These are phyloP conservation scores for Ceramica pisi DNA, from an alignment of 2,888 invertebrate species.

Conservation along the genomic window DNA sequence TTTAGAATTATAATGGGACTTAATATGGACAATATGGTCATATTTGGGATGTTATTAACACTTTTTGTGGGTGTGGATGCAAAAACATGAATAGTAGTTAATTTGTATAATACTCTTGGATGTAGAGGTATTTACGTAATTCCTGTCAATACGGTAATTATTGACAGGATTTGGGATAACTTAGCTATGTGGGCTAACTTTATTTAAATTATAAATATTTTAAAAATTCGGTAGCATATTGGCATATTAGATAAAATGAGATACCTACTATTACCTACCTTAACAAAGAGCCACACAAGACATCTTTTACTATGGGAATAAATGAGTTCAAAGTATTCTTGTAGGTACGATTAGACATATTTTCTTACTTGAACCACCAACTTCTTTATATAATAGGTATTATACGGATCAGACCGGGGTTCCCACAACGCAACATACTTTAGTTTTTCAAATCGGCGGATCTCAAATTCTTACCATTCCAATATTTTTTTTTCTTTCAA, in stretches of 20 bases:
- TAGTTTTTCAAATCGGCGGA: not conserved
- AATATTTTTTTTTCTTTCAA: too few relatives aligned
- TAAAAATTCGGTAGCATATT: not conserved
- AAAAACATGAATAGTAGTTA: not conserved
- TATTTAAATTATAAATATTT: too few relatives aligned
- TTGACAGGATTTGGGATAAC: too few relatives aligned
- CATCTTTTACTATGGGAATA: too few relatives aligned
- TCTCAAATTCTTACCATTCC: not conserved
- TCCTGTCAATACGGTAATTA: not conserved
- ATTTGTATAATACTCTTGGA: not conserved
- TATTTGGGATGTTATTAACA: constrained; percentile 30
- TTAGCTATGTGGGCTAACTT: not conserved
- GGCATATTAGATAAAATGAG: too few relatives aligned
- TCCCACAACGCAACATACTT: not conserved
- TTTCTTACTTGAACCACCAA: not conserved
- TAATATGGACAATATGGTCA: constrained; percentile 1
- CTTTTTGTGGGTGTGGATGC: constrained; percentile 19
- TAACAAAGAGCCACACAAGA: too few relatives aligned
- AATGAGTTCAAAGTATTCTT: too few relatives aligned
- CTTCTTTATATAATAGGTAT: not conserved
- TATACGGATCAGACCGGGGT: not conserved
- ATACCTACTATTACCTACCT: too few relatives aligned
- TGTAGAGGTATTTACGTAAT: not conserved
- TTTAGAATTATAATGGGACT: constrained; percentile 4
- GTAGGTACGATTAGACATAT: not conserved